These are phyloP conservation scores for Amiota communis DNA, from an alignment of 2,888 invertebrate species.

Conservation along the genomic window DNA sequence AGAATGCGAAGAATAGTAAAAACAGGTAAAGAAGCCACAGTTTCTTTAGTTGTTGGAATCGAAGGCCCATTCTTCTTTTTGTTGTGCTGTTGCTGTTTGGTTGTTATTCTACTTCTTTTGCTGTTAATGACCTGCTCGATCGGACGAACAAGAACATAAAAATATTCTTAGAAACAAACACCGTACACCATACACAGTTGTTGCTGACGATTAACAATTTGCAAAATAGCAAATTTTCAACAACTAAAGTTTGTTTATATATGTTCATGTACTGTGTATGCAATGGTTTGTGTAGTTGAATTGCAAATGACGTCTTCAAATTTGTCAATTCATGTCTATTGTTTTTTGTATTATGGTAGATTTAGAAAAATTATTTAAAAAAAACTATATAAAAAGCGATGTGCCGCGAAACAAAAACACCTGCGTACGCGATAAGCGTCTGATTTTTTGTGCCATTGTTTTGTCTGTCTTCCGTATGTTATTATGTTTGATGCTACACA, in stretches of 20 bases:
- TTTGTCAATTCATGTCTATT: conserved; percentile 50
- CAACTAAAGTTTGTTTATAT: conserved; percentile 40
- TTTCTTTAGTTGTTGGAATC: conserved; percentile 70
- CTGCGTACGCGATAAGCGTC: not conserved
- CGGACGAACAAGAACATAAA: conserved; percentile 37
- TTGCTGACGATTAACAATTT: conserved; percentile 6
- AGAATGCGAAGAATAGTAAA: conserved; percentile 72
- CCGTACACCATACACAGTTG: not conserved
- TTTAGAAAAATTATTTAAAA: conserved; percentile 18
- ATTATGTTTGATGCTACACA: not conserved
- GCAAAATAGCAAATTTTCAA: conserved; percentile 21
- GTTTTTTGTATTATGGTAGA: conserved; percentile 37
- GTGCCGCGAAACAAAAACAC: not conserved
- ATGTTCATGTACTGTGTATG: not conserved
- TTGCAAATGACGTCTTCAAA: conserved; percentile 39
- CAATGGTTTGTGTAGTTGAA: conserved; percentile 28
- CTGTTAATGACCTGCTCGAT: conserved; percentile 46
- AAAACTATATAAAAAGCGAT: not conserved
- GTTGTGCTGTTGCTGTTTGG: conserved; percentile 6
- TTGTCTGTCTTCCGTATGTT: too few relatives aligned
- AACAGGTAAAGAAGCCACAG: conserved; percentile 72
- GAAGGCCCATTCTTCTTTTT: conserved; percentile 64
- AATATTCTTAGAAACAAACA: too few relatives aligned
- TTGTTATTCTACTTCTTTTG: conserved; percentile 10
- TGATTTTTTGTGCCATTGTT: too few relatives aligned